Percentiles rank a stretch among this genome's conserved stretches.
These are phyloP conservation scores for Hucho hucho DNA, from an alignment of 2,113 vertebrate species.

Conservation along the genomic window DNA sequence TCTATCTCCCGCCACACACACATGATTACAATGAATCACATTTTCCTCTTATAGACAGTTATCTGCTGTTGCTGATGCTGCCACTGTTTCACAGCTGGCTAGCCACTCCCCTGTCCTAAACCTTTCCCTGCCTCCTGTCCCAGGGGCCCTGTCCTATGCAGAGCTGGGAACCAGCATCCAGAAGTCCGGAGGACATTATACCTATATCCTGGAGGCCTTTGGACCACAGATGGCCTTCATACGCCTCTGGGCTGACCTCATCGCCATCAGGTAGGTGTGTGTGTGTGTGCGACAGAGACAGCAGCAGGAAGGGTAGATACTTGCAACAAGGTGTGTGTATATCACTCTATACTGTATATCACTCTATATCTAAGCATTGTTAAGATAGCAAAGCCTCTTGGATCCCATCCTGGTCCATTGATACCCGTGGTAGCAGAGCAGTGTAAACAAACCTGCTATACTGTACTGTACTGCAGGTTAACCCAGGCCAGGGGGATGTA, in stretches of 20 bases:
- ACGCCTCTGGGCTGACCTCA: constrained; percentile 89
- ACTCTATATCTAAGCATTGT: too few relatives aligned
- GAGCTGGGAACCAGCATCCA: constrained; percentile 93
- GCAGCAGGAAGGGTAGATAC: constrained; percentile 12
- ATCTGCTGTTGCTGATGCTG: not conserved
- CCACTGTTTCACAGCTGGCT: not conserved
- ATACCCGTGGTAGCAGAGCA: not conserved
- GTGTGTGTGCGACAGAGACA: constrained; percentile 9
- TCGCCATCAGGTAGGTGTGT: constrained; percentile 83
- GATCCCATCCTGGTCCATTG: not conserved
- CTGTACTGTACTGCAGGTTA: not conserved
- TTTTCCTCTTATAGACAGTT: not conserved
- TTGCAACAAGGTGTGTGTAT: too few relatives aligned
- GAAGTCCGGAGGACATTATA: constrained; percentile 97
- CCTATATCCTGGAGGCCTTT: constrained; percentile 92
- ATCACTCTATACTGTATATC: too few relatives aligned
- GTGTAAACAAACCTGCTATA: constrained; percentile 15
- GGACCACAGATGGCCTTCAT: constrained; percentile 93
- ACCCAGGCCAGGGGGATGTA: not conserved
- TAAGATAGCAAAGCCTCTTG: not conserved
- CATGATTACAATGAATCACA: too few relatives aligned
- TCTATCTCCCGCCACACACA: too few relatives aligned
- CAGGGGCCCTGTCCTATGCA: constrained; percentile 92
- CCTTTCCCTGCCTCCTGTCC: constrained; percentile 16
- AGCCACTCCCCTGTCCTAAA: not conserved